Evolutionary conservation across 2,797 vertebrate genomes (phyloP).

Genomic region (Sebastes taczanowskii): DNA sequence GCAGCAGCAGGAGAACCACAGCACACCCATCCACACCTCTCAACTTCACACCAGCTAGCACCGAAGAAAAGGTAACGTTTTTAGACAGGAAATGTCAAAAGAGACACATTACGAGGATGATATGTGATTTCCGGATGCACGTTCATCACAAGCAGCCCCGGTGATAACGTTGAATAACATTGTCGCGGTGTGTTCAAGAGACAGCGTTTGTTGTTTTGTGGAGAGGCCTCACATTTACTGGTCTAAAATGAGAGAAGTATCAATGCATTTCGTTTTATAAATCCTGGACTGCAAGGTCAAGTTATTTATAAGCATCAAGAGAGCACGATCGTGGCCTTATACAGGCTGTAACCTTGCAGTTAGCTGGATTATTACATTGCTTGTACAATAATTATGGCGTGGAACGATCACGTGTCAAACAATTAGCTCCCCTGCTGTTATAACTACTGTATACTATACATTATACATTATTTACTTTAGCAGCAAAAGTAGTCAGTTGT

Average conservation of each 20-base stretch:
- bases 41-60: constrained; percentile 14
- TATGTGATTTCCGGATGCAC: neutral
- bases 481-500: neutral
- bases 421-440: neutral
- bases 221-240: constrained; percentile 31
- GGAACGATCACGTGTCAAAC: neutral
- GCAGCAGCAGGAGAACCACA: constrained; percentile 48
- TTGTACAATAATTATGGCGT: neutral
- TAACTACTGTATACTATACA: neutral
- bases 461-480: too few species aligned
- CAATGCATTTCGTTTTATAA: neutral
- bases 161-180: neutral
- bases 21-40: constrained; percentile 43
- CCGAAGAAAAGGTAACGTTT: constrained; percentile 64
- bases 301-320: neutral
- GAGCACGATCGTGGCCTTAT: neutral
- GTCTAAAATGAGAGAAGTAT: neutral
- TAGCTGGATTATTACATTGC: neutral
- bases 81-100: neutral
- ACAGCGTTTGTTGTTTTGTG: constrained; percentile 6
- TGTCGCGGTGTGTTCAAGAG: neutral
- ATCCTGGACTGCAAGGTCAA: neutral
- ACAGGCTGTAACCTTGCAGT: neutral
- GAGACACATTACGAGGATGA: neutral
- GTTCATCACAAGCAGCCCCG: neutral